These are phyloP conservation scores for Mustelus asterias DNA, from an alignment of 2,113 vertebrate species.

Conservation along the genomic window DNA sequence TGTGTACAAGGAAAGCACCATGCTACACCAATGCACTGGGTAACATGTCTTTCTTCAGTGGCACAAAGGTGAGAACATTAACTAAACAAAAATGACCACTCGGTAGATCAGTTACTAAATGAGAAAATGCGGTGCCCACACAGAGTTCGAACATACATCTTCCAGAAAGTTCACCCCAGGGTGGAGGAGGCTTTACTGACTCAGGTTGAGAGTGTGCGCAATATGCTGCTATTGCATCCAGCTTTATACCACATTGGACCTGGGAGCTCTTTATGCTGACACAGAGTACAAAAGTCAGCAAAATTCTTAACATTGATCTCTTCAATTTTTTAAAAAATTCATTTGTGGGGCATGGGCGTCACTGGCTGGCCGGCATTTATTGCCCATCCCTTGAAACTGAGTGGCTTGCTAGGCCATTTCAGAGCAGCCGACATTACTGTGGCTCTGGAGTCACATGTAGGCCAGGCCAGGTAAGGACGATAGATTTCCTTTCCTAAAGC, in stretches of 20 bases:
- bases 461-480: no score
- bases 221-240: not conserved
- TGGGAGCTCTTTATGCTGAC: not conserved
- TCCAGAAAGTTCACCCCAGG: not conserved
- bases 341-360: no score
- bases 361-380: no score
- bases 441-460: no score
- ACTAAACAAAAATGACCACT: not conserved
- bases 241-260: not conserved
- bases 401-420: no score
- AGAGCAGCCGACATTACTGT: no score
- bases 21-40: not conserved
- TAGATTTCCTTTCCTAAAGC: no score
- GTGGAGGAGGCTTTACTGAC: not conserved
- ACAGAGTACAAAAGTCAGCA: not conserved
- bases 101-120: not conserved
- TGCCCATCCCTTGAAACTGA: no score
- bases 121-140: not conserved
- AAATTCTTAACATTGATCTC: not conserved
- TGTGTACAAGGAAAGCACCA: not conserved
- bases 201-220: not conserved
- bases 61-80: not conserved
- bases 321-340: not conserved
- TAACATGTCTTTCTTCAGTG: not conserved
- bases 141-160: not conserved